Evolutionary conservation across 2,888 invertebrate species (phyloP).

Genomic region (Isotomurus palustris): DNA sequence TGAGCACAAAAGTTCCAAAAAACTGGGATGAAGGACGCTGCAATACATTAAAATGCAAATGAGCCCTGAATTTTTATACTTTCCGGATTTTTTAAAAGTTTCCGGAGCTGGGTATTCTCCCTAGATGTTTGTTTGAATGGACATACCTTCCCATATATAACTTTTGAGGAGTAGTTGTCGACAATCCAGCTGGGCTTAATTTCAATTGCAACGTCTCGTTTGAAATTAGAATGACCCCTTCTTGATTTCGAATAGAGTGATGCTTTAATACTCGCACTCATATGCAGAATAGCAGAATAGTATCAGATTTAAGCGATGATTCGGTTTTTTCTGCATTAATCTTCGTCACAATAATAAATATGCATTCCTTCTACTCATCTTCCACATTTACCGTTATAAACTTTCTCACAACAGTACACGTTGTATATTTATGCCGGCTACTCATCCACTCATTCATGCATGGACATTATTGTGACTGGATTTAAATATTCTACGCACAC

Average conservation of each 20-base stretch:
- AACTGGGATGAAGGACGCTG: too few relatives aligned
- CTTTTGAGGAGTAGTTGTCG: not conserved
- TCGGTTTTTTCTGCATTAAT: not conserved
- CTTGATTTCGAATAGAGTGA: too few relatives aligned
- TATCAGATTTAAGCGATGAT: not conserved
- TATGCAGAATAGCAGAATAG: not conserved
- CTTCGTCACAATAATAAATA: not conserved
- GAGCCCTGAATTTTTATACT: constrained; percentile 32
- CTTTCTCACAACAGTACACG: not conserved
- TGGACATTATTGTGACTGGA: constrained; percentile 10
- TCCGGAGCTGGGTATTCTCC: constrained; percentile 10
- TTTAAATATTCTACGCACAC: constrained; percentile 5
- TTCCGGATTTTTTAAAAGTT: constrained; percentile 32
- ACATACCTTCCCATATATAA: not conserved
- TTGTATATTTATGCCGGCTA: not conserved
- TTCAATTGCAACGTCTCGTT: not conserved
- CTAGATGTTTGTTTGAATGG: too few relatives aligned
- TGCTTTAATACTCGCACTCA: not conserved
- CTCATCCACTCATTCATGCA: constrained; percentile 2
- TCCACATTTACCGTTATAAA: not conserved
- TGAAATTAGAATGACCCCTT: not conserved
- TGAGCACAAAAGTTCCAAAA: too few relatives aligned
- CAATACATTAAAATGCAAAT: constrained; percentile 41
- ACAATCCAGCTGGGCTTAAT: constrained; percentile 1
- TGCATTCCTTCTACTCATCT: not conserved